Evolutionary conservation across 53 echinoderm and acorn worm genomes (phyloP).

Genomic region (Zoroaster sp.): DNA sequence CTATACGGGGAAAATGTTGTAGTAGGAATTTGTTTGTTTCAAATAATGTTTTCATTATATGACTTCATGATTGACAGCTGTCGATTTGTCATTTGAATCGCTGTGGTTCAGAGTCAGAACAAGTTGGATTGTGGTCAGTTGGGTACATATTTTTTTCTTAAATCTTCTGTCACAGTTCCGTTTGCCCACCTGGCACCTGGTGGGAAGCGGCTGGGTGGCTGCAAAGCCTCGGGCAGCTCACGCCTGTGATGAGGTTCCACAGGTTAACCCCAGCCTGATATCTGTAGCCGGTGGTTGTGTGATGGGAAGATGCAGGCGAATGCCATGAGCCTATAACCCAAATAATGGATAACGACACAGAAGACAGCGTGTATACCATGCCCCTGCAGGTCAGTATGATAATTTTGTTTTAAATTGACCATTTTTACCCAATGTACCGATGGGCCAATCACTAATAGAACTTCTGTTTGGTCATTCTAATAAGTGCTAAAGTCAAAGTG

Average conservation of each 20-base stretch:
- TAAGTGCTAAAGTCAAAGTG: no score
- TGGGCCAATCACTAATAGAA: no score
- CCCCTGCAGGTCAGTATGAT: slow-evolving; percentile 79
- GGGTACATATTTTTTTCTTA: no score
- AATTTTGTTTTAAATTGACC: neutral
- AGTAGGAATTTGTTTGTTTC: no score
- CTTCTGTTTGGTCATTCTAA: no score
- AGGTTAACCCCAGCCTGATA: slow-evolving; percentile 68
- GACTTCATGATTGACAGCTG: no score
- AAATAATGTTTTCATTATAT: no score
- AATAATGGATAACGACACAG: slow-evolving; percentile 66
- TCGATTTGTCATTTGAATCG: no score
- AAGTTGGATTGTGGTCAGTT: no score
- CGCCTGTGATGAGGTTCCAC: slow-evolving; percentile 89
- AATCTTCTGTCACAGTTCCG: slow-evolving; percentile 65
- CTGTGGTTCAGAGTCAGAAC: no score
- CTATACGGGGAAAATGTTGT: no score
- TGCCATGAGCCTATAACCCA: slow-evolving; percentile 93
- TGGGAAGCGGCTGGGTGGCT: slow-evolving; percentile 72
- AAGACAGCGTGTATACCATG: slow-evolving; percentile 68
- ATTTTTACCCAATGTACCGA: no score
- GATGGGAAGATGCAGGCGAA: slow-evolving; percentile 79
- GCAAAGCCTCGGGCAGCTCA: slow-evolving; percentile 84
- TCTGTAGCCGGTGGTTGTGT: slow-evolving; percentile 93
- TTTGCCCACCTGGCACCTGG: slow-evolving; percentile 87